These are phyloP conservation scores for Odocoileus virginianus DNA, from an alignment of 2,113 vertebrate genomes.

Conservation along the genomic window DNA sequence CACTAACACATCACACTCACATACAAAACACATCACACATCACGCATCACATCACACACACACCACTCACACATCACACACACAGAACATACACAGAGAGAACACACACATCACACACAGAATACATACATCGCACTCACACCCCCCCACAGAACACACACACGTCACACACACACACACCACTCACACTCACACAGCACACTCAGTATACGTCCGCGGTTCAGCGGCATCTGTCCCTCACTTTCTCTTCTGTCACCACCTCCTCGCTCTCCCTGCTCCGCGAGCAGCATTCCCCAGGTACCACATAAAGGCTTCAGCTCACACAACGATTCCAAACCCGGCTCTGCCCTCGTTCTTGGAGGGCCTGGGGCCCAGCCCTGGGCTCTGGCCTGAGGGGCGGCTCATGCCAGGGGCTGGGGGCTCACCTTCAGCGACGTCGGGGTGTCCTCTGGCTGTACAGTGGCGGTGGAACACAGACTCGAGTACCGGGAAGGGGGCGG, in stretches of 20 bases:
- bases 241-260: not conserved
- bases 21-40: too few species aligned
- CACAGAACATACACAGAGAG: not conserved
- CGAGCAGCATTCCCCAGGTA: not conserved
- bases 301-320: not conserved
- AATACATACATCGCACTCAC: not conserved
- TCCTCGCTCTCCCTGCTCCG: too few species aligned
- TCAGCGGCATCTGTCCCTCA: not conserved
- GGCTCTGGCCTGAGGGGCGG: too few species aligned
- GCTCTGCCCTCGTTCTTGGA: not conserved
- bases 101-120: not conserved
- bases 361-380: too few species aligned
- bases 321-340: not conserved
- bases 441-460: not conserved
- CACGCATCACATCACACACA: too few species aligned
- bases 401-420: accelerated
- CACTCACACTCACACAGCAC: not conserved
- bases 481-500: accelerated
- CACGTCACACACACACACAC: not conserved
- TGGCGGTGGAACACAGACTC: not conserved
- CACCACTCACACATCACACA: too few species aligned
- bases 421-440: not conserved
- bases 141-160: not conserved
- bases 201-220: not conserved
- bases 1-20: not conserved